These are phyloP conservation scores for Cladopsammia gracilis DNA, from an alignment of 64 coral and sea anemone species.

Conservation along the genomic window DNA sequence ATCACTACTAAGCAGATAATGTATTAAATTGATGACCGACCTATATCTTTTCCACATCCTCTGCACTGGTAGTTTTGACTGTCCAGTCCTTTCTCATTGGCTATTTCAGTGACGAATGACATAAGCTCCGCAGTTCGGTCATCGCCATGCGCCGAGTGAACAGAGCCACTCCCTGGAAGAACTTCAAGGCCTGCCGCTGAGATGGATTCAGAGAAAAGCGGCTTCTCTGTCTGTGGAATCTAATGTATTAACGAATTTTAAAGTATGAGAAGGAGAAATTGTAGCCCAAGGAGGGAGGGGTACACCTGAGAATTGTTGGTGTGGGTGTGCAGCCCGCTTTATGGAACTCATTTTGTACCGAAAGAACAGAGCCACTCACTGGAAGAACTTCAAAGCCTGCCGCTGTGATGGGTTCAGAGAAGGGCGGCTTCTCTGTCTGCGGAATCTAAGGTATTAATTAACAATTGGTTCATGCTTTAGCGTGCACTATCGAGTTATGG, in stretches of 20 bases:
- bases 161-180: constrained; percentile 61
- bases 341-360: too few species aligned
- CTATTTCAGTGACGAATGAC: constrained; percentile 77
- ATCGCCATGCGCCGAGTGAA: constrained; percentile 77
- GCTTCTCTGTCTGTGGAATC: constrained; percentile 36
- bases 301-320: too few species aligned
- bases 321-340: too few species aligned
- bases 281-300: too few species aligned
- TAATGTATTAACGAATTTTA: background rate
- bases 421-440: too few species aligned
- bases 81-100: constrained; percentile 93
- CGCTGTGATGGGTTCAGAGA: too few species aligned
- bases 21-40: constrained; percentile 31
- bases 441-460: too few species aligned
- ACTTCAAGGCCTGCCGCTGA: constrained; percentile 81
- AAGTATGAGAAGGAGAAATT: too few species aligned
- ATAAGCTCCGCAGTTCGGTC: constrained; percentile 68
- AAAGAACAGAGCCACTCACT: too few species aligned
- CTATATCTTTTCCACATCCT: constrained; percentile 93
- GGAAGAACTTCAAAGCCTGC: too few species aligned
- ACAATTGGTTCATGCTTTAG: too few species aligned
- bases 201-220: background rate
- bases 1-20: background rate
- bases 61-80: constrained; percentile 96
- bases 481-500: too few species aligned